Conservation (phyloP, 92 coral and sea anemone genomes). For the Galaxea fascicularis region DNA sequence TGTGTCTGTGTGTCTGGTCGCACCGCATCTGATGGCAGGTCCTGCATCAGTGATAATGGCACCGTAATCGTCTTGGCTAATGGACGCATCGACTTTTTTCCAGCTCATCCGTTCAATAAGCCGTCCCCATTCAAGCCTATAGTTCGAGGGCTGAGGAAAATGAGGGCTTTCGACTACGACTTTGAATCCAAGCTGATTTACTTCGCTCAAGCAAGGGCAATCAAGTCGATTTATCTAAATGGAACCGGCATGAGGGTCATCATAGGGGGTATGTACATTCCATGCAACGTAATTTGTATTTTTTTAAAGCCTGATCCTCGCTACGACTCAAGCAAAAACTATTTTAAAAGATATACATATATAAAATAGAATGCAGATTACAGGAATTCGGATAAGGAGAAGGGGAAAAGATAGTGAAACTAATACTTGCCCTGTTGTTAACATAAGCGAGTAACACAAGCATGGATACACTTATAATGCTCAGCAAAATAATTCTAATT, state of each 20-base stretch:
- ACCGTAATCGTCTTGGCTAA: constrained; percentile 66
- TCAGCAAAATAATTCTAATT: no score
- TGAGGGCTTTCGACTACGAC: constrained; percentile 77
- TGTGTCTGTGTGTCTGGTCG: constrained; percentile 86
- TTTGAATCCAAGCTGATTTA: constrained; percentile 69
- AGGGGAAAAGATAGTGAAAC: no score
- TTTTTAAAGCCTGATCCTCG: not conserved
- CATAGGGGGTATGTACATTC: constrained; percentile 56
- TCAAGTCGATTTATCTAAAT: constrained; percentile 75
- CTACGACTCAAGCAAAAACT: no score
- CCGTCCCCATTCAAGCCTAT: constrained; percentile 52
- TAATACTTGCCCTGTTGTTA: no score
- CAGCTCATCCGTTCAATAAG: constrained; percentile 53
- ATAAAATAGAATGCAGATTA: no score
- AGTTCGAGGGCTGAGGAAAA: constrained; percentile 13
- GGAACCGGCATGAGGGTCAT: constrained; percentile 75
- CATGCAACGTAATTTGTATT: no score
- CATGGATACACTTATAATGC: no score
- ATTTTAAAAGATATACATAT: no score
- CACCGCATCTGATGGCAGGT: constrained; percentile 67
- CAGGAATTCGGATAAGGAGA: no score
- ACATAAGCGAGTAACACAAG: no score
- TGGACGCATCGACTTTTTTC: constrained; percentile 53
- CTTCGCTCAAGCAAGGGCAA: constrained; percentile 56
- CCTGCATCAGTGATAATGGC: constrained; percentile 66